phyloP scores from a whole-genome alignment of 2,113 vertebrate species.

The Notechis scutatus region DNA sequence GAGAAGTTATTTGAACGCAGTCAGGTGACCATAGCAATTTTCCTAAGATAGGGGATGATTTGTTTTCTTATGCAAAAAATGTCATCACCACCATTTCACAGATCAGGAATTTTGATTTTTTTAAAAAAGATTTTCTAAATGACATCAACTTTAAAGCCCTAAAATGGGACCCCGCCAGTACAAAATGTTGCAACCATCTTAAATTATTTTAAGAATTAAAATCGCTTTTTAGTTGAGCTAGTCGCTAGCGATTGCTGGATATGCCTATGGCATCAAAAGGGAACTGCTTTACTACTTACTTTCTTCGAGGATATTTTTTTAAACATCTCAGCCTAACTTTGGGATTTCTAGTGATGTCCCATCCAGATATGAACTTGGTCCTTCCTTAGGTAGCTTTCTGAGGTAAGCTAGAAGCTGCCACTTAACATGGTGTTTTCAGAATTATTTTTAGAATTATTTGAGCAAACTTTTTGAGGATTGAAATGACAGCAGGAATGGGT shows the following conservation, averaged over 20 bases:
- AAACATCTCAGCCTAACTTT: not conserved
- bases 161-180: conserved; percentile 60
- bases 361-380: not conserved
- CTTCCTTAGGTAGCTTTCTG: not conserved
- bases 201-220: conserved; percentile 15
- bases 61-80: not conserved
- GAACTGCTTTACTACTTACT: not conserved
- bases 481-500: conserved; percentile 37
- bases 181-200: conserved; percentile 63
- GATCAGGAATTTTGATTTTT: not conserved
- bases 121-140: conserved; percentile 47
- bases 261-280: not conserved
- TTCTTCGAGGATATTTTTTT: not conserved
- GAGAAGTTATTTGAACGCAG: not conserved
- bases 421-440: conserved; percentile 18
- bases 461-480: conserved; percentile 15
- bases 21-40: not conserved
- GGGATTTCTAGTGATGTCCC: not conserved
- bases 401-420: not conserved
- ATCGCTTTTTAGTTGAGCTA: not conserved
- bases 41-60: not conserved
- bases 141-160: conserved; percentile 65
- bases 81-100: not conserved
- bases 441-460: too few species aligned
- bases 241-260: not conserved